Conservation (phyloP, 2,888 invertebrate species). For the Sarcophaga rosellei region DNA sequence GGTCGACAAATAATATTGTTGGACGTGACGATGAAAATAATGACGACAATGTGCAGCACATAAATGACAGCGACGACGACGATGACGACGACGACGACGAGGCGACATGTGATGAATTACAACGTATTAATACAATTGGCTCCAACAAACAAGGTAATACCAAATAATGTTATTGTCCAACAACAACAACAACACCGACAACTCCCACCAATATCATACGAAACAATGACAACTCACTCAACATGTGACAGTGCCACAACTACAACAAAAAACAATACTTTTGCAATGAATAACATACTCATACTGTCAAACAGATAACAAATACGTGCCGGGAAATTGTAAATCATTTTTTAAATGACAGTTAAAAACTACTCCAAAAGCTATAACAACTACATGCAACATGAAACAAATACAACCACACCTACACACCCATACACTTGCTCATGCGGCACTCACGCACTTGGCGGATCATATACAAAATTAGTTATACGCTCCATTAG, state of each 20-base stretch:
- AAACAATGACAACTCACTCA: neutral
- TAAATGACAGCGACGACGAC: constrained; percentile 27
- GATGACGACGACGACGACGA: constrained; percentile 38
- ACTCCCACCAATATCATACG: neutral
- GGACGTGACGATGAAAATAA: constrained; percentile 43
- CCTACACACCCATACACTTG: constrained; percentile 19
- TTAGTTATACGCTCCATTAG: constrained; percentile 58
- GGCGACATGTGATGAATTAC: constrained; percentile 70
- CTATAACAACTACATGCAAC: neutral
- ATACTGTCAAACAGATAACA: constrained; percentile 27
- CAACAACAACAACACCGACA: neutral
- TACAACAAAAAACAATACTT: constrained; percentile 7
- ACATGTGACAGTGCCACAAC: neutral
- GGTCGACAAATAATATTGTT: constrained; percentile 22
- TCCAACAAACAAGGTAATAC: constrained; percentile 63
- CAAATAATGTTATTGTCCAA: constrained; percentile 40
- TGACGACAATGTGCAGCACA: constrained; percentile 61
- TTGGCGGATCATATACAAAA: constrained; percentile 23
- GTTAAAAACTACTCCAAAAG: constrained; percentile 20
- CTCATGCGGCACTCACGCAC: no score
- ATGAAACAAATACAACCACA: neutral
- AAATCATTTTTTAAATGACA: constrained; percentile 43
- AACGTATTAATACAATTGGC: constrained; percentile 61
- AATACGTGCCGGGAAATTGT: constrained; percentile 49
- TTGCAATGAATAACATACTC: constrained; percentile 33